Percentiles rank a stretch among this genome's conserved stretches.
phyloP scores from a whole-genome alignment of 2,113 vertebrate genomes.

The Echinops telfairi region DNA sequence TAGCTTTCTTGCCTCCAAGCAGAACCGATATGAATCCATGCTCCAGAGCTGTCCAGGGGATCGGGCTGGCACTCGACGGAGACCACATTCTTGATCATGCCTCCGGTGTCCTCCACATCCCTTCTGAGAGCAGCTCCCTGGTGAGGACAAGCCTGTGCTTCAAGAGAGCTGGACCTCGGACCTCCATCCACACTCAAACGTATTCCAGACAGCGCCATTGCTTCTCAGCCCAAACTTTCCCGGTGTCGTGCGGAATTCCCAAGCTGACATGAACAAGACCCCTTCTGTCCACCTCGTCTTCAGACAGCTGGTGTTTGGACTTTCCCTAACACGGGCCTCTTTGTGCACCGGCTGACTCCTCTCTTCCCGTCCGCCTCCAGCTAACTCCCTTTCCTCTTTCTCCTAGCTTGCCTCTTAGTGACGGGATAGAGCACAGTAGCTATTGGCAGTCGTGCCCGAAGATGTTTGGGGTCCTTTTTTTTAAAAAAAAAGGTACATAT shows the following conservation, averaged over 20 bases:
- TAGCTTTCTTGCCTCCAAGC: not conserved
- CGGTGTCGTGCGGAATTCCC: not conserved
- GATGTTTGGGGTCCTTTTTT: not conserved
- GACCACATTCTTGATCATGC: too few species aligned
- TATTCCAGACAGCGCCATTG: not conserved
- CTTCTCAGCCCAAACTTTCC: not conserved
- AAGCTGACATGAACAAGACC: not conserved
- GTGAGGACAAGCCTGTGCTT: not conserved
- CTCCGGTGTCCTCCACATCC: not conserved
- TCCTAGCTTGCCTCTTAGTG: not conserved
- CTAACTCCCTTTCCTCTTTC: not conserved
- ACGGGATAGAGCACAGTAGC: too few species aligned
- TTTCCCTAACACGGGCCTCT: not conserved
- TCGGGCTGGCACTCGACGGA: not conserved
- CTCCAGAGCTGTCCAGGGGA: not conserved
- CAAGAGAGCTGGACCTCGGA: not conserved
- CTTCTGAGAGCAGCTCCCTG: not conserved
- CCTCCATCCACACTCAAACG: not conserved
- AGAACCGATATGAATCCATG: not conserved
- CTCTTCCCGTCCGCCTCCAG: not conserved
- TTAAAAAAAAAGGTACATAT: not conserved
- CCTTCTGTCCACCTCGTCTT: not conserved
- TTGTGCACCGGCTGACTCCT: not conserved
- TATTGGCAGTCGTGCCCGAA: not conserved
- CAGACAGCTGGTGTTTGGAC: not conserved